phyloP scores from a whole-genome alignment of 1,140 invertebrate species.

The Drosophila pruinosa region DNA sequence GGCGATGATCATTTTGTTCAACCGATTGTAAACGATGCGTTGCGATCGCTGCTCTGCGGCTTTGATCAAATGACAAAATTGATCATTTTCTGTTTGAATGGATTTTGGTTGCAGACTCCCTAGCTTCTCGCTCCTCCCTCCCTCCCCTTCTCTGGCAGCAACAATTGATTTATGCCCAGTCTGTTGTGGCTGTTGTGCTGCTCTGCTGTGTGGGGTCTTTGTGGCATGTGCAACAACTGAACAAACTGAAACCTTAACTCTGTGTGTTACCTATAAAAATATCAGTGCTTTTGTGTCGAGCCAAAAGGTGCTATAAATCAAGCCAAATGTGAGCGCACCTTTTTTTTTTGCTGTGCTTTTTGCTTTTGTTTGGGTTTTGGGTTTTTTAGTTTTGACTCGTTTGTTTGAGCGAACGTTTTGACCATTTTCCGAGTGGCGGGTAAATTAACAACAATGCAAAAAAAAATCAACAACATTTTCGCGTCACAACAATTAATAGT shows the following conservation, averaged over 20 bases:
- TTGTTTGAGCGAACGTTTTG: conserved; percentile 16
- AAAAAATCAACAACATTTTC: conserved; percentile 55
- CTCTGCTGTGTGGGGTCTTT: conserved; percentile 55
- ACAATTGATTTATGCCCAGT: conserved; percentile 74
- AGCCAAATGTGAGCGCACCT: conserved; percentile 66
- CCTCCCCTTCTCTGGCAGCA: not conserved
- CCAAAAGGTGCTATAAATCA: conserved; percentile 79
- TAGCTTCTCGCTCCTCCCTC: not conserved
- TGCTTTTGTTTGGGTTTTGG: not conserved
- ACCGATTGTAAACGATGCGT: conserved; percentile 79
- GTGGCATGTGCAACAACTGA: conserved; percentile 70
- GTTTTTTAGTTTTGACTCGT: not conserved
- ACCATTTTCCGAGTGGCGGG: conserved; percentile 43
- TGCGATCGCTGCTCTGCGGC: conserved; percentile 77
- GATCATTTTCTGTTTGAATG: conserved; percentile 82
- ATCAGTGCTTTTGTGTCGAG: conserved; percentile 73
- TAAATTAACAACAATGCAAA: conserved; percentile 72
- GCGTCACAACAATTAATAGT: conserved; percentile 75
- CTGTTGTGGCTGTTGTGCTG: too few relatives aligned
- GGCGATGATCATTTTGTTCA: conserved; percentile 80
- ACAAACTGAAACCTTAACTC: conserved; percentile 11
- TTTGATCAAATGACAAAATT: conserved; percentile 82
- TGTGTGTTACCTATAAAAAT: conserved; percentile 71
- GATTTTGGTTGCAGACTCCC: conserved; percentile 50
- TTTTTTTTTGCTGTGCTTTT: conserved; percentile 27